These are phyloP conservation scores for Eustalomyia histrio DNA, from an alignment of 2,888 invertebrate genomes.

Conservation along the genomic window DNA sequence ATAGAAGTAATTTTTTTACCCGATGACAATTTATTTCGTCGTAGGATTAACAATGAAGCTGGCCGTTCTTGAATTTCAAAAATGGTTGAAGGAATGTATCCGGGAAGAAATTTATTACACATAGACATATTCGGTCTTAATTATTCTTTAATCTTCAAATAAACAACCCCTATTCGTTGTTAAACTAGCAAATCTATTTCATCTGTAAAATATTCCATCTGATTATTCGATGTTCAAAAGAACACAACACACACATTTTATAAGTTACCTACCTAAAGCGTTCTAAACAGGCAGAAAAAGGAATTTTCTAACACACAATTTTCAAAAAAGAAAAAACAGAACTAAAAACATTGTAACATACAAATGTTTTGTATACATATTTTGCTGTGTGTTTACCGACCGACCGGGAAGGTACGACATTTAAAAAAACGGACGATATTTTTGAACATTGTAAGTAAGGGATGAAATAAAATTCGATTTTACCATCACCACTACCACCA, in stretches of 20 bases:
- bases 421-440: neutral
- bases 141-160: too few species aligned
- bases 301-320: slow-evolving; percentile 23
- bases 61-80: too few species aligned
- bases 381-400: neutral
- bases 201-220: slow-evolving; percentile 10
- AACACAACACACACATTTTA: slow-evolving; percentile 20
- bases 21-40: too few species aligned
- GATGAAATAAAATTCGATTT: slow-evolving; percentile 60
- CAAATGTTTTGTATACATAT: too few species aligned
- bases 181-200: neutral
- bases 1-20: too few species aligned
- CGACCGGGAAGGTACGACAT: slow-evolving; percentile 20
- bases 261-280: too few species aligned
- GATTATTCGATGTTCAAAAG: slow-evolving; percentile 25
- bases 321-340: neutral
- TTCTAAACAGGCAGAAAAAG: slow-evolving; percentile 33
- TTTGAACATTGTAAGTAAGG: slow-evolving; percentile 42
- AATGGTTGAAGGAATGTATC: too few species aligned
- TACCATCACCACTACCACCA: slow-evolving; percentile 43
- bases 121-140: too few species aligned
- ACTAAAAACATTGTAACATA: too few species aligned
- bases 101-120: too few species aligned
- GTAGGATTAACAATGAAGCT: too few species aligned
- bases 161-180: neutral